Base-by-base conservation (phyloP, 2,888 invertebrate species). In the Spisula solida region DNA sequence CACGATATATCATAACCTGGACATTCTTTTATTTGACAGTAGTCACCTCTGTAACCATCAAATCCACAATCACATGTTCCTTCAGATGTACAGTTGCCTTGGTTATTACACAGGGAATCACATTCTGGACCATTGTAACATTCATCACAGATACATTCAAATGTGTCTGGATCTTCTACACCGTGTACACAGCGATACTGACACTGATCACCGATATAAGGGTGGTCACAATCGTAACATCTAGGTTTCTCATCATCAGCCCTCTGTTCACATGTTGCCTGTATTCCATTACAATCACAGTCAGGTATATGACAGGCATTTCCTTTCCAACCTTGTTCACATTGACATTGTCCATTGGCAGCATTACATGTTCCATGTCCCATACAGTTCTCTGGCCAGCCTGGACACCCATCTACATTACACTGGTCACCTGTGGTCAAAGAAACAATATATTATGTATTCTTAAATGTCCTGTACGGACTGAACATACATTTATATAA, bases 61-160 rank as follows among this genome's bases (percentile, higher is more conserved):
- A 93, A 94, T 1, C 94, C 95, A 90, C 95, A 95, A 79, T 94
- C 92, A 89, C 95, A 95, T 34, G 86, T 86, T n/a, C 87, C 90
- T 25, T 92, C 86, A 16, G 82, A 2, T 41, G 88, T 88, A 81
- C 94, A 94, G 31, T 86, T 86, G 8, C 95, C 94, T 2, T 89
- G 90, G 18, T 91, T 89, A 55, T 92, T 93, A 82, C 95, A 95
- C 8, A 91, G 88, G 1, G 60, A 29, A 25, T 94, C 93, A 89
- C 95, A 95, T 34, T 88, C 88, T 12, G 85, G 60, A 0, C 95
- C 95, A 88, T 82, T 92, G 90, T 94, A 95, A 87, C 95, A 95
- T 0, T 91, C 70, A 10, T 93, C 91, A 88, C 95, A 95, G 5
- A 89, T 70, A 87, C 95, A 95, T 25, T 91, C 92, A 41, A 81